Evolutionary conservation across 2,113 vertebrate species (phyloP).

Genomic region (Numida meleagris): DNA sequence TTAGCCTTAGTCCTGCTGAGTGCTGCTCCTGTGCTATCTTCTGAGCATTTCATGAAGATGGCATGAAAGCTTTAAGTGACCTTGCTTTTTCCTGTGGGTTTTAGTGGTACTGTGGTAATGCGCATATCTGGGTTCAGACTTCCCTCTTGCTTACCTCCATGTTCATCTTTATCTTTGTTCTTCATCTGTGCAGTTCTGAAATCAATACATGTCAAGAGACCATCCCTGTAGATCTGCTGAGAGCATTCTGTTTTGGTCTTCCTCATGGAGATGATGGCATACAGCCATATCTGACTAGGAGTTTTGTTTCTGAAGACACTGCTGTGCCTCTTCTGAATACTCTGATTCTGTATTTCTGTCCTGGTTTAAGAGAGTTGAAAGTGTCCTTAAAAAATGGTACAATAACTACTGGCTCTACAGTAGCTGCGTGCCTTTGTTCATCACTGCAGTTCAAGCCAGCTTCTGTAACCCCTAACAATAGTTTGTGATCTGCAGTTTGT

Average conservation of each 20-base stretch:
- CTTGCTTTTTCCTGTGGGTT: neutral
- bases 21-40: neutral
- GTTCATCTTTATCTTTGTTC: neutral
- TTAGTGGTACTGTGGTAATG: neutral
- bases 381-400: neutral
- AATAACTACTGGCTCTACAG: neutral
- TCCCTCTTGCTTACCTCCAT: neutral
- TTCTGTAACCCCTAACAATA: neutral
- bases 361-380: neutral
- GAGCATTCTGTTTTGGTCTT: neutral
- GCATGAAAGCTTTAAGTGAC: neutral
- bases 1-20: neutral
- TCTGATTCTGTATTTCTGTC: neutral
- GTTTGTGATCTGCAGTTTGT: neutral
- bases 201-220: neutral
- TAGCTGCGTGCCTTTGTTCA: neutral
- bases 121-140: neutral
- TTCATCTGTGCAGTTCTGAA: neutral
- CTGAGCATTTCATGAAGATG: neutral
- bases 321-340: neutral
- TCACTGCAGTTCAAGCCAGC: neutral
- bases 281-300: neutral
- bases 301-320: neutral
- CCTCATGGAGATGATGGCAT: neutral
- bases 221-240: neutral